These are phyloP conservation scores for Myotis yumanensis DNA, from an alignment of 2,113 vertebrate species.

Conservation along the genomic window DNA sequence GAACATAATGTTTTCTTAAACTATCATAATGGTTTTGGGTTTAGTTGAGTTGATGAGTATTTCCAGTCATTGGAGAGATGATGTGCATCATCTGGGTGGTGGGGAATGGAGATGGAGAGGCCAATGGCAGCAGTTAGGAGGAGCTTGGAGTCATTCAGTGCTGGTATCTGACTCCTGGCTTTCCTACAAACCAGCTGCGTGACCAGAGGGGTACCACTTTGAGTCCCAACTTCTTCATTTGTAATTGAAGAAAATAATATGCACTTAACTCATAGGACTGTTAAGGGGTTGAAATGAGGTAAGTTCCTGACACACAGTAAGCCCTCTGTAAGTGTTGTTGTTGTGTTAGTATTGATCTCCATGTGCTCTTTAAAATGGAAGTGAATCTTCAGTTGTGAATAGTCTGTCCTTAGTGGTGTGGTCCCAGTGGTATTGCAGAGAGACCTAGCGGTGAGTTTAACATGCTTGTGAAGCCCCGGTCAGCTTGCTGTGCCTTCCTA, in stretches of 20 bases:
- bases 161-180: neutral
- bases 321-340: neutral
- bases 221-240: neutral
- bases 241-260: neutral
- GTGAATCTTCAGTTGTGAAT: neutral
- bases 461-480: neutral
- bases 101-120: neutral
- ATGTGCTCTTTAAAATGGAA: neutral
- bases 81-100: neutral
- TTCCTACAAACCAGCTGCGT: neutral
- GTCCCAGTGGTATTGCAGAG: neutral
- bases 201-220: rapidly evolving
- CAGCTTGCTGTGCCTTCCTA: neutral
- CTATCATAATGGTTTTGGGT: neutral
- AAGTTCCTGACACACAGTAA: neutral
- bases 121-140: neutral
- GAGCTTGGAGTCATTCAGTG: neutral
- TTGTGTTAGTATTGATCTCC: neutral
- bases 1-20: slow-evolving; percentile 29
- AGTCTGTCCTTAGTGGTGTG: neutral
- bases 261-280: neutral
- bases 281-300: neutral
- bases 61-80: neutral
- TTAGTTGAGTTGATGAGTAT: neutral
- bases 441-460: neutral